A percentile compares a stretch with the other conserved stretches of the same genome.
These are phyloP conservation scores for Andrena cerasifolii DNA, from an alignment of 1,140 invertebrate species.

Conservation along the genomic window DNA sequence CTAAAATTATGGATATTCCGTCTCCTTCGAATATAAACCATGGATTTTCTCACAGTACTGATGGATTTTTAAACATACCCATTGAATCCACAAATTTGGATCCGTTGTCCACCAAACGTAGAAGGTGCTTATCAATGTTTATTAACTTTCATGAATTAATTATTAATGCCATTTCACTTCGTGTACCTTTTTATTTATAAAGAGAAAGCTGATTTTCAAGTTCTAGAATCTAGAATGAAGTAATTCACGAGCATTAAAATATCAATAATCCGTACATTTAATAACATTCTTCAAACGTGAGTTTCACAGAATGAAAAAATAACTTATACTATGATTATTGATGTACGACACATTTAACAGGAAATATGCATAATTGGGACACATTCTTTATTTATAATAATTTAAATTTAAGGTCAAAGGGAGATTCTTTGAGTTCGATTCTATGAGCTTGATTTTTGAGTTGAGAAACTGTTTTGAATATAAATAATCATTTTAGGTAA, in stretches of 20 bases:
- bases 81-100: constrained; percentile 75
- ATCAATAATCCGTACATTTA: background rate
- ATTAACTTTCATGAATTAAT: constrained; percentile 3
- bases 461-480: no score
- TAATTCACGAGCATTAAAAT: background rate
- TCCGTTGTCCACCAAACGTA: constrained; percentile 77
- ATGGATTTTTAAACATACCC: constrained; percentile 75
- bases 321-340: no score
- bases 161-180: background rate
- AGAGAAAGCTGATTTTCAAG: background rate
- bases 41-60: constrained; percentile 68
- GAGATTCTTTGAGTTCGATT: no score
- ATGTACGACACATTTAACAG: no score
- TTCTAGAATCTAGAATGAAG: background rate
- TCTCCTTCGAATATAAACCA: constrained; percentile 70
- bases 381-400: no score
- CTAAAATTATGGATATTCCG: constrained; percentile 49
- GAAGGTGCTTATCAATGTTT: constrained; percentile 71
- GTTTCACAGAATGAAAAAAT: no score
- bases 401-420: no score
- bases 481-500: no score
- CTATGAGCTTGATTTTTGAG: no score
- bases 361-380: no score
- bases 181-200: no score
- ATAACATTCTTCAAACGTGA: background rate